Conservation (phyloP, 2,888 invertebrate genomes). For the Acleris emargana region DNA sequence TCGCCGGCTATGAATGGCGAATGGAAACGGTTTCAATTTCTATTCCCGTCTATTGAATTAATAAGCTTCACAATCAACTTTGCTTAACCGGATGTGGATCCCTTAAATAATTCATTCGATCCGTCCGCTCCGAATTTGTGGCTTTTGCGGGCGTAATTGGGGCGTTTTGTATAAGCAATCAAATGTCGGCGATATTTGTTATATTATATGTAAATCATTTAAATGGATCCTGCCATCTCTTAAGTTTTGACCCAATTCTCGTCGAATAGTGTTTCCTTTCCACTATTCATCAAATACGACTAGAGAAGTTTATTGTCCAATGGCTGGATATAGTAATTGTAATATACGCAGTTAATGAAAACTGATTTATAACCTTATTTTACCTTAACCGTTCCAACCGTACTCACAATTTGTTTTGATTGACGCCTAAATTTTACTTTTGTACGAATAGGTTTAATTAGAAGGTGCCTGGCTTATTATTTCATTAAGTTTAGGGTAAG, state of each 20-base stretch:
- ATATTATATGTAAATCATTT: constrained; percentile 18
- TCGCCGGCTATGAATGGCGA: constrained; percentile 47
- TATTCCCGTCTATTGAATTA: constrained; percentile 38
- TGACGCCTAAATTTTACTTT: background rate
- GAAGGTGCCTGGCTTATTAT: constrained; percentile 2
- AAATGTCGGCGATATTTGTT: constrained; percentile 4
- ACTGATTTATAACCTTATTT: background rate
- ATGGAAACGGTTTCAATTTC: constrained; percentile 44
- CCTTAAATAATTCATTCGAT: constrained; percentile 38
- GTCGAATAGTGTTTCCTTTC: background rate
- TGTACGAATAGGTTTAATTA: background rate
- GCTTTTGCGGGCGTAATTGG: constrained; percentile 22
- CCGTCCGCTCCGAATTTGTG: constrained; percentile 22
- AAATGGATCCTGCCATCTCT: background rate
- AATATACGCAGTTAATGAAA: background rate
- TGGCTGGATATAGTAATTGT: background rate
- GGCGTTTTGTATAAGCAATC: constrained; percentile 18
- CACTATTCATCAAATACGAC: background rate
- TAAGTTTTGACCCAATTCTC: background rate
- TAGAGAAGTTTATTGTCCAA: background rate
- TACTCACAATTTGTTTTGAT: background rate
- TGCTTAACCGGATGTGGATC: constrained; percentile 35
- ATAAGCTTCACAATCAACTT: constrained; percentile 27
- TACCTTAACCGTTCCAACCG: background rate
- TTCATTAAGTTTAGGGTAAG: background rate